Percentiles rank a stretch among this genome's conserved stretches.
Evolutionary conservation across 2,888 invertebrate species (phyloP).

Genomic region (Aspidiotus rigidus): DNA sequence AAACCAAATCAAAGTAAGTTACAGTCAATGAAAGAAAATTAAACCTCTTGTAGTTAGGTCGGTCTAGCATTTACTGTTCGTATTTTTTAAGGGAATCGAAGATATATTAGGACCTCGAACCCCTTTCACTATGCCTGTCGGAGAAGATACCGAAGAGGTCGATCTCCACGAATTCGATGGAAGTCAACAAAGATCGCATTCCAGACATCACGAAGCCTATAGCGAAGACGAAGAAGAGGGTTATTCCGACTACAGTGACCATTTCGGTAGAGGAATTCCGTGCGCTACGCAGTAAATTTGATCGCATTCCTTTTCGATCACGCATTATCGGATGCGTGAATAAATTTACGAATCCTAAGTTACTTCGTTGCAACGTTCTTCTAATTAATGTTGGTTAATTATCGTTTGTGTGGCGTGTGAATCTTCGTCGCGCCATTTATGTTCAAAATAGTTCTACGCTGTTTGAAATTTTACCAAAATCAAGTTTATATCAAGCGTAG

Average conservation of each 20-base stretch:
- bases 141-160: conserved; percentile 79
- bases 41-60: too few relatives aligned
- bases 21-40: too few relatives aligned
- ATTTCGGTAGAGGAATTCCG: conserved; percentile 12
- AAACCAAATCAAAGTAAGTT: conserved; percentile 48
- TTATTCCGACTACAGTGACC: background rate
- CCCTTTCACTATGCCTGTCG: conserved; percentile 59
- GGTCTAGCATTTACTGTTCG: too few relatives aligned
- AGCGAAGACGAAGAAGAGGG: conserved; percentile 24
- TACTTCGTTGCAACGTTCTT: too few relatives aligned
- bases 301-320: background rate
- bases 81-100: conserved; percentile 54
- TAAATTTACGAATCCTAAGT: too few relatives aligned
- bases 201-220: conserved; percentile 3
- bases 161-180: conserved; percentile 67
- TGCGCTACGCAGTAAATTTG: conserved; percentile 12
- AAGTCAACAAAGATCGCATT: conserved; percentile 46
- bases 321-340: background rate
- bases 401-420: too few relatives aligned
- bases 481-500: too few relatives aligned
- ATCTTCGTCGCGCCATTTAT: too few relatives aligned
- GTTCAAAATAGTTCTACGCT: too few relatives aligned
- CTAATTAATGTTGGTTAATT: too few relatives aligned
- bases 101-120: conserved; percentile 63
- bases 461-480: background rate